Base-by-base conservation (phyloP, 2,888 invertebrate species). In the Punctoribates punctum region DNA sequence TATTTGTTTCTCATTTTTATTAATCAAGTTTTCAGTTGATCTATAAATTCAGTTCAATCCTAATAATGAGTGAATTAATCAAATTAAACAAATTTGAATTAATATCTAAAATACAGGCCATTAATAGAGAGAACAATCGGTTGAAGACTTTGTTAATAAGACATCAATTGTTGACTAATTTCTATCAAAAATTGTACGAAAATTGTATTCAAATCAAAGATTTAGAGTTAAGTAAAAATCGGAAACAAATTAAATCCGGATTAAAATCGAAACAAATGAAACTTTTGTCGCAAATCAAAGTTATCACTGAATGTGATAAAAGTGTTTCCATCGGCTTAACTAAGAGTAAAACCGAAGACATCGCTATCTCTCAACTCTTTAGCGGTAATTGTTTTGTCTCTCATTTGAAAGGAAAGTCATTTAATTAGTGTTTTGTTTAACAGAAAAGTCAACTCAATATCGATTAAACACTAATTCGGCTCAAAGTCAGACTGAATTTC, bases 391-490 rank as follows among this genome's bases (percentile, higher is more conserved):
- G 20, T 57, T 20, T 23, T n/a, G 3, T 6, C 57, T 34, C 8
- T 34, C 3, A 3, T 34, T 34, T 34, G 4, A 34, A 34, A 34
- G 3, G 8, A 34, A 5, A 5, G 34, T 5, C 20, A 57, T 57
- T 57, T 9, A 3, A 57, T 23, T n/a, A 17, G 3, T 20, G 6
- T 57, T 20, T 48, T 48, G 11, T 48, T 11, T 6, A 48, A 48
- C 48, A 57, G 57, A 57, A 23, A 57, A 57, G 57, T 57, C 57
- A 20, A 57, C 57, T 57, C 57, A 57, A 57, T 57, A 57, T 57
- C 4, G 20, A 57, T 17, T 2, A 20, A 20, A 57, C 2, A 6
- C 48, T 17, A 4, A 48, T 48, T 17, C 11, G 48, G 13, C 48
- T 48, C 17, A 48, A 15, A 48, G 34, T 34, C 34, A 34, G 8